phyloP scores from a whole-genome alignment of 2,888 invertebrate genomes.

The Agrotis puta region DNA sequence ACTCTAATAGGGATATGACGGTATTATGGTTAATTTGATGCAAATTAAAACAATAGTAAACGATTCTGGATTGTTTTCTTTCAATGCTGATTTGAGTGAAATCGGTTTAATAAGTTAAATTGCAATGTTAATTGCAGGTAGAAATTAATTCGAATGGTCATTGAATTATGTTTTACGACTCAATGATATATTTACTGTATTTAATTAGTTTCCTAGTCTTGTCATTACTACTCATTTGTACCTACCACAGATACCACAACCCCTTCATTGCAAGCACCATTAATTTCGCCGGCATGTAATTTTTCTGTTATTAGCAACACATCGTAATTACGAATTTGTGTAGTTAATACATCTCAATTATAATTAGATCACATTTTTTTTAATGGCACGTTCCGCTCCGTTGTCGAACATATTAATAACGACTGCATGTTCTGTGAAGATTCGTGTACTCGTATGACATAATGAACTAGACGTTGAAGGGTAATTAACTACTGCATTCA shows the following conservation, averaged over 20 bases:
- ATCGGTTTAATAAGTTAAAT: slow-evolving; percentile 25
- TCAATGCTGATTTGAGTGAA: slow-evolving; percentile 27
- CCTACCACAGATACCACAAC: slow-evolving; percentile 41
- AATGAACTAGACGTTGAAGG: slow-evolving; percentile 48
- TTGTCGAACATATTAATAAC: slow-evolving; percentile 52
- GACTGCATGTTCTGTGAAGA: slow-evolving; percentile 43
- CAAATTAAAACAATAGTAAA: slow-evolving; percentile 67
- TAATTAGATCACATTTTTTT: slow-evolving; percentile 63
- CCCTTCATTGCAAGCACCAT: slow-evolving; percentile 66
- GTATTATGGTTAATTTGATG: slow-evolving; percentile 74
- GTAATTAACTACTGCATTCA: slow-evolving; percentile 41
- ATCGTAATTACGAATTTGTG: slow-evolving; percentile 60
- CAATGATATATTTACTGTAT: slow-evolving; percentile 27
- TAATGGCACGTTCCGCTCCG: slow-evolving; percentile 61
- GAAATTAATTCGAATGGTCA: slow-evolving; percentile 13
- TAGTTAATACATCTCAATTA: slow-evolving; percentile 61
- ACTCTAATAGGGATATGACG: slow-evolving; percentile 66
- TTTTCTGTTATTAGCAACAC: slow-evolving; percentile 64
- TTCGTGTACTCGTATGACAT: slow-evolving; percentile 64
- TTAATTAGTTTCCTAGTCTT: slow-evolving; percentile 27
- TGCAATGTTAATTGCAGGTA: background rate
- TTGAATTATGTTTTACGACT: slow-evolving; percentile 23
- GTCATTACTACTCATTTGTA: slow-evolving; percentile 42
- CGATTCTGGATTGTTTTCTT: slow-evolving; percentile 61
- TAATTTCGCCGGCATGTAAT: slow-evolving; percentile 65